Evolutionary conservation across 2,888 invertebrate species (phyloP), one percentile per base, ranked within the genome.

Genomic region (Sarcophaga caerulescens): DNA sequence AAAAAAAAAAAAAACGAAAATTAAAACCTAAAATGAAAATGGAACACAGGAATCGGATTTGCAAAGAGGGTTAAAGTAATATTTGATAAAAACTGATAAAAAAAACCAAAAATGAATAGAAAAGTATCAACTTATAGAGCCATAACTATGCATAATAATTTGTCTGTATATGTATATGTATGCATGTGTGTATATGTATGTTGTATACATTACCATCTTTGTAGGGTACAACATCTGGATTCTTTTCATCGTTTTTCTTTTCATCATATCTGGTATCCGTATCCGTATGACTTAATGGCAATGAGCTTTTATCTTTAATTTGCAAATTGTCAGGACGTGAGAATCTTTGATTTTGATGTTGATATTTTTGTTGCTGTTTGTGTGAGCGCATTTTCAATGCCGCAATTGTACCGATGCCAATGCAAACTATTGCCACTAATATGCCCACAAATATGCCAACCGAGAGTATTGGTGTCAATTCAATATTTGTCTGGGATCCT

Each of bases 161-260:
- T 47, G 65, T 63, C 5, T 62, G 11, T 23, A 10, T 65, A 35
- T 25, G 4, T 25, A 35, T 4, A 25, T 25, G 25, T 45, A 23
- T 25, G n/a, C 4, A 35, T 35, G 35, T 35, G 6, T 25, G 25
- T 35, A 6, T 35, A 6, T 6, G 1, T 35, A 1, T 35, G 6
- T 35, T 35, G 23, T 76, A 76, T 76, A 70, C 75, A 65, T 94
- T 94, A 97, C 97, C 97, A 96, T 97, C 97, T 92, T 96, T 97
- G 89, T 96, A 95, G 45, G 97, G 97, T 85, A 97, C 96, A 88
- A 97, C 97, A 92, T 97, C 97, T 45, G 97, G 97, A 94, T 97
- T 97, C 92, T 96, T 96, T 93, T 98, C 98, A 91, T 98, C 97
- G 77, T 81, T 86, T 81, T 86, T 86, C 86, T 86, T 86, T 81